These are phyloP conservation scores for Colletes gigas DNA, from an alignment of 1,140 invertebrate genomes.

Conservation along the genomic window DNA sequence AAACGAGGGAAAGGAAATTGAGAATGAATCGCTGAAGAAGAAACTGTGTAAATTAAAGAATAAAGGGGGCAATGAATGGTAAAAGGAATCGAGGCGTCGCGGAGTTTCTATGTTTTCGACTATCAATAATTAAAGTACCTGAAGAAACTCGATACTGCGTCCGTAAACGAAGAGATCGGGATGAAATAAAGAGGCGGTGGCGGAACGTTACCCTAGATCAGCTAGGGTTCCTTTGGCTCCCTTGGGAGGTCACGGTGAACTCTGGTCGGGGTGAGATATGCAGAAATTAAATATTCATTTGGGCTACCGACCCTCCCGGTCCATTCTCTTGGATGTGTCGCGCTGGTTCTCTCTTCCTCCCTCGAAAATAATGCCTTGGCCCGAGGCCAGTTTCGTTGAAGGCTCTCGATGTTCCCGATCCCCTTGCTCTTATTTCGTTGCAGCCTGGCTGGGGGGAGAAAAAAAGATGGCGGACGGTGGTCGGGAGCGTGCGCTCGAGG, in stretches of 20 bases:
- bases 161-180: not conserved
- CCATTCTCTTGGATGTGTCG: conserved; percentile 9
- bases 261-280: conserved; percentile 68
- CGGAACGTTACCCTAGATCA: conserved; percentile 50
- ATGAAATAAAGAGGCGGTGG: not conserved
- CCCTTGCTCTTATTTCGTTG: conserved; percentile 26
- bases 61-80: not conserved
- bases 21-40: not conserved
- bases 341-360: conserved; percentile 4
- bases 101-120: no score
- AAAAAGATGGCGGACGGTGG: conserved; percentile 15
- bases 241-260: conserved; percentile 58
- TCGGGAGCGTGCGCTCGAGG: not conserved
- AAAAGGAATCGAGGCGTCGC: not conserved
- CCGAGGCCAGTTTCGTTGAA: conserved; percentile 56
- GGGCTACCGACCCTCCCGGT: conserved; percentile 56
- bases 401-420: conserved; percentile 40
- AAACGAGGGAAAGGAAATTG: not conserved
- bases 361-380: conserved; percentile 66
- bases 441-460: not conserved
- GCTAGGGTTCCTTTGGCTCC: conserved; percentile 40
- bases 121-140: no score
- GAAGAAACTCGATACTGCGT: conserved; percentile 32
- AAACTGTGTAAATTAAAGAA: conserved; percentile 5
- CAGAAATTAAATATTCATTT: conserved; percentile 77